These are phyloP conservation scores for Melinopterus prodromus DNA, from an alignment of 2,888 invertebrate species.

Conservation along the genomic window DNA sequence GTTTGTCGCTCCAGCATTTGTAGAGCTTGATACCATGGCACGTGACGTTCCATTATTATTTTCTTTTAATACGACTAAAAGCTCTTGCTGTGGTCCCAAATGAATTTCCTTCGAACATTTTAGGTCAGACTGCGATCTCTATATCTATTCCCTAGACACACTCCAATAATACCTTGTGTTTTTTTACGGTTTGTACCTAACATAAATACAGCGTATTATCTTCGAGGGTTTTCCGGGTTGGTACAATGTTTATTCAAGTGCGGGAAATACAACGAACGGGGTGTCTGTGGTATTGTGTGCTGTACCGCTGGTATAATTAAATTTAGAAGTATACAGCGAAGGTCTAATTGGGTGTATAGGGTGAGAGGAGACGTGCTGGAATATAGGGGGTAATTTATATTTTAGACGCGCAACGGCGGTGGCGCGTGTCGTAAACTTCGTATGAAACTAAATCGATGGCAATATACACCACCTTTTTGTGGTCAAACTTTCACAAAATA, in stretches of 20 bases:
- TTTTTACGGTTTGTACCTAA: background rate
- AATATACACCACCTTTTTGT: no score
- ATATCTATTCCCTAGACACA: background rate
- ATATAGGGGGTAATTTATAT: no score
- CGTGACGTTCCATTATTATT: background rate
- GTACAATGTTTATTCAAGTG: background rate
- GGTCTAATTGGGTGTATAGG: background rate
- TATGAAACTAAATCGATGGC: no score
- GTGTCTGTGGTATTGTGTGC: background rate
- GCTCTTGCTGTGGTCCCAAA: background rate
- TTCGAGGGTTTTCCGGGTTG: background rate
- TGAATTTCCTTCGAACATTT: background rate
- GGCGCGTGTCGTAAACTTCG: no score
- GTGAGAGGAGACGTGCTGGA: no score
- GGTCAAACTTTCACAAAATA: no score
- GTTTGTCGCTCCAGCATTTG: no score
- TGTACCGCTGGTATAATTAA: background rate
- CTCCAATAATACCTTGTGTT: background rate
- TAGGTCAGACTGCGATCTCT: background rate
- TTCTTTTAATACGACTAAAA: background rate
- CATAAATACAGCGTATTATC: background rate
- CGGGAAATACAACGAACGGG: background rate
- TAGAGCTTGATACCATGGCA: background rate
- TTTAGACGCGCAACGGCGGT: no score
- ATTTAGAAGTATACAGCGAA: background rate